These are phyloP conservation scores for Hypomesus transpacificus DNA, from an alignment of 2,113 vertebrate species.

Conservation along the genomic window DNA sequence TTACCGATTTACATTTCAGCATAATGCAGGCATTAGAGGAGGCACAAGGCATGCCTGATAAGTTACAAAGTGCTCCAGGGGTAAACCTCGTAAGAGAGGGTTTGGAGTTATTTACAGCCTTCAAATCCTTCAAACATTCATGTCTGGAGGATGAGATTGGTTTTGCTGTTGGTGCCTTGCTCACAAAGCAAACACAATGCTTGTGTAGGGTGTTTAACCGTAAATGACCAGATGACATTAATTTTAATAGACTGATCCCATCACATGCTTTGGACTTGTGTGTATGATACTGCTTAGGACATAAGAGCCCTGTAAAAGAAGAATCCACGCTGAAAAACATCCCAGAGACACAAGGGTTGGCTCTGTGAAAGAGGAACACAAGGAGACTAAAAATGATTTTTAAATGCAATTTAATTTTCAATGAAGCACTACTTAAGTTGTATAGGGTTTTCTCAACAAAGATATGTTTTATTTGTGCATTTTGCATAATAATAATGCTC, in stretches of 20 bases:
- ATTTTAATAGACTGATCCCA: constrained; percentile 71
- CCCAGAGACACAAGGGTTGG: constrained; percentile 49
- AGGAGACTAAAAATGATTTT: constrained; percentile 61
- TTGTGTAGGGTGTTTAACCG: constrained; percentile 55
- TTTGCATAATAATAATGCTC: constrained; percentile 65
- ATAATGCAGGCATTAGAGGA: constrained; percentile 79
- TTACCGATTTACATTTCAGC: constrained; percentile 79
- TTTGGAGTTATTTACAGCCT: constrained; percentile 81
- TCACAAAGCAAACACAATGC: constrained; percentile 76
- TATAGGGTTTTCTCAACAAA: constrained; percentile 66
- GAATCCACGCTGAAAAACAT: constrained; percentile 51
- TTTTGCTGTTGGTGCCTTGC: constrained; percentile 68
- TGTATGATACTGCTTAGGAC: constrained; percentile 54
- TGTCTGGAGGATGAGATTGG: constrained; percentile 76
- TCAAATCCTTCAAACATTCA: constrained; percentile 77
- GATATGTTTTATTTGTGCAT: constrained; percentile 72
- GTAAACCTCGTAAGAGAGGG: constrained; percentile 79
- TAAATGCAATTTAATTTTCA: constrained; percentile 78
- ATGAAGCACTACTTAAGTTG: constrained; percentile 71
- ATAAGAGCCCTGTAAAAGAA: constrained; percentile 56
- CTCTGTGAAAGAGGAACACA: constrained; percentile 48
- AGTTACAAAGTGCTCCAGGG: constrained; percentile 79
- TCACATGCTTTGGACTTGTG: constrained; percentile 61
- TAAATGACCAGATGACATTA: constrained; percentile 73
- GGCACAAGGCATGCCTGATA: constrained; percentile 79